These are phyloP conservation scores for Hyaena hyaena DNA, from an alignment of 2,113 vertebrate species.

Conservation along the genomic window DNA sequence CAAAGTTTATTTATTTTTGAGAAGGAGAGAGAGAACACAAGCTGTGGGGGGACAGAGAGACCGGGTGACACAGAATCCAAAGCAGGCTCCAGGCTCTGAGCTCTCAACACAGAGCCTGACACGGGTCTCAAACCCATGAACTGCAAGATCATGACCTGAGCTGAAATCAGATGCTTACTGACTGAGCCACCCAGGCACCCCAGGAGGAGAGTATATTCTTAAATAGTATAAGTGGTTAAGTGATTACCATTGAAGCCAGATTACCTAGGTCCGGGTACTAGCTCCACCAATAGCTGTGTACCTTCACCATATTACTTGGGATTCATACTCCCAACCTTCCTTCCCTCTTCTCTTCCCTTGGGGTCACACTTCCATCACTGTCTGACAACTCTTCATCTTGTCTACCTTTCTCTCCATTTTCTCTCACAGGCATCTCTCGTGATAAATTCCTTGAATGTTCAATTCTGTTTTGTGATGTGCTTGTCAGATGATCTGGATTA, in stretches of 20 bases:
- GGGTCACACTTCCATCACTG: not conserved
- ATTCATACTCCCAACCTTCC: not conserved
- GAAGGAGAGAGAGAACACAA: too few species aligned
- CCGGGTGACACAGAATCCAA: too few species aligned
- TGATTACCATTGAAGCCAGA: not conserved
- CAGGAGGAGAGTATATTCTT: constrained; percentile 22
- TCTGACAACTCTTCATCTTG: not conserved
- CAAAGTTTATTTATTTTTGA: too few species aligned
- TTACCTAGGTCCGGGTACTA: not conserved
- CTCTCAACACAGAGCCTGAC: too few species aligned
- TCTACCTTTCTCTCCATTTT: not conserved
- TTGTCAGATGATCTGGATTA: not conserved
- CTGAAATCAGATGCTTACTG: too few species aligned
- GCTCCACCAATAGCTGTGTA: not conserved
- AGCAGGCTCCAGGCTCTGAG: too few species aligned
- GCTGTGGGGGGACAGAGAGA: too few species aligned
- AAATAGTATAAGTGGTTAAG: not conserved
- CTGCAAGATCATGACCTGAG: too few species aligned
- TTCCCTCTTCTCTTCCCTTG: not conserved
- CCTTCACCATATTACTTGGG: not conserved
- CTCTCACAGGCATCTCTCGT: not conserved
- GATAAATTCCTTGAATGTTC: constrained; percentile 22
- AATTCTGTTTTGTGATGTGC: not conserved
- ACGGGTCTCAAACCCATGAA: too few species aligned
- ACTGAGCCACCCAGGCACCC: too few species aligned